Conservation (phyloP, 2,113 vertebrate genomes). For the Psittacula cyanocephala region DNA sequence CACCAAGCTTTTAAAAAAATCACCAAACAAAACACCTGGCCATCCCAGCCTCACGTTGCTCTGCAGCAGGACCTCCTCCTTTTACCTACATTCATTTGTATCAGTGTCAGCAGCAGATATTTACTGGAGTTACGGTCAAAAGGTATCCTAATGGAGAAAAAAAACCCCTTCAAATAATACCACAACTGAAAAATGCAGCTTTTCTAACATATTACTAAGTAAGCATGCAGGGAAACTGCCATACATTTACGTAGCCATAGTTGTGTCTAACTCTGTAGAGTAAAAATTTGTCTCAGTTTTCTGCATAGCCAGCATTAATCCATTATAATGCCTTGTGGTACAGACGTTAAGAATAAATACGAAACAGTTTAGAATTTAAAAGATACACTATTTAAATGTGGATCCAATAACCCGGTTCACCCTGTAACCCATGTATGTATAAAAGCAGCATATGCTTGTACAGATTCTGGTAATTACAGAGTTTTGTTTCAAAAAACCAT, state of each 20-base stretch:
- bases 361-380: not conserved
- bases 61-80: not conserved
- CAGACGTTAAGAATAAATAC: not conserved
- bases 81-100: not conserved
- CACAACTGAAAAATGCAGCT: not conserved
- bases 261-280: not conserved
- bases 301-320: not conserved
- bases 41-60: not conserved
- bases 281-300: not conserved
- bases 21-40: not conserved
- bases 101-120: not conserved
- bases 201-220: not conserved
- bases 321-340: not conserved
- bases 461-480: conserved; percentile 15
- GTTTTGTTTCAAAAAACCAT: not conserved
- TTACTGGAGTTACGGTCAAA: not conserved
- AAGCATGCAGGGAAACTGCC: not conserved
- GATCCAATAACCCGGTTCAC: not conserved
- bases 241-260: rapidly evolving
- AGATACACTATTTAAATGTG: not conserved
- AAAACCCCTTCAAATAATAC: not conserved
- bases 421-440: not conserved
- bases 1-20: not conserved
- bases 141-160: not conserved
- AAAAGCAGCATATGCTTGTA: not conserved